These are phyloP conservation scores for Schizotus pectinicornis DNA, from an alignment of 2,888 invertebrate species.

Conservation along the genomic window DNA sequence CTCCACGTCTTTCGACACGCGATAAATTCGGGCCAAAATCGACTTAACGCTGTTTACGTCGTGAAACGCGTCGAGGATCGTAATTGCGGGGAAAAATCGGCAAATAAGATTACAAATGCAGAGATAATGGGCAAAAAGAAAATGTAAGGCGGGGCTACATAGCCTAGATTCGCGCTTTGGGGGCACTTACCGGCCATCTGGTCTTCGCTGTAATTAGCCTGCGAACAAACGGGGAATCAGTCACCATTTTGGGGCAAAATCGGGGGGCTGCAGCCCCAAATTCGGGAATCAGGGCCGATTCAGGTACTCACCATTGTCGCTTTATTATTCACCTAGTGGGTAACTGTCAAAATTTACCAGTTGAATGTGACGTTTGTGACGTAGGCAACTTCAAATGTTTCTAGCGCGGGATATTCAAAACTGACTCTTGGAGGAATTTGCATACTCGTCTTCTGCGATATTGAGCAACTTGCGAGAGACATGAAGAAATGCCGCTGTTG, in stretches of 20 bases:
- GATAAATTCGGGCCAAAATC: background rate
- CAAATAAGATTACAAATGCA: constrained; percentile 39
- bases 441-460: background rate
- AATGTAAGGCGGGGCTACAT: constrained; percentile 55
- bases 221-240: constrained; percentile 54
- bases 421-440: background rate
- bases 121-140: constrained; percentile 38
- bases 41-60: background rate
- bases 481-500: too few relatives aligned
- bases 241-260: constrained; percentile 4
- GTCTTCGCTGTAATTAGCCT: constrained; percentile 90
- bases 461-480: background rate
- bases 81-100: background rate
- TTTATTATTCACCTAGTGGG: constrained; percentile 11
- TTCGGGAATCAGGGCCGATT: background rate
- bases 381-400: constrained; percentile 14
- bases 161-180: constrained; percentile 56
- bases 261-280: constrained; percentile 3
- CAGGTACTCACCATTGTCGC: constrained; percentile 24
- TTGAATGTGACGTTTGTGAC: constrained; percentile 6
- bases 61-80: background rate
- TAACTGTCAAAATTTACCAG: constrained; percentile 26
- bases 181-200: constrained; percentile 86
- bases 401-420: constrained; percentile 7
- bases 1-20: background rate